These are phyloP conservation scores for Stigmatopora nigra DNA, from an alignment of 2,113 vertebrate species.

Conservation along the genomic window DNA sequence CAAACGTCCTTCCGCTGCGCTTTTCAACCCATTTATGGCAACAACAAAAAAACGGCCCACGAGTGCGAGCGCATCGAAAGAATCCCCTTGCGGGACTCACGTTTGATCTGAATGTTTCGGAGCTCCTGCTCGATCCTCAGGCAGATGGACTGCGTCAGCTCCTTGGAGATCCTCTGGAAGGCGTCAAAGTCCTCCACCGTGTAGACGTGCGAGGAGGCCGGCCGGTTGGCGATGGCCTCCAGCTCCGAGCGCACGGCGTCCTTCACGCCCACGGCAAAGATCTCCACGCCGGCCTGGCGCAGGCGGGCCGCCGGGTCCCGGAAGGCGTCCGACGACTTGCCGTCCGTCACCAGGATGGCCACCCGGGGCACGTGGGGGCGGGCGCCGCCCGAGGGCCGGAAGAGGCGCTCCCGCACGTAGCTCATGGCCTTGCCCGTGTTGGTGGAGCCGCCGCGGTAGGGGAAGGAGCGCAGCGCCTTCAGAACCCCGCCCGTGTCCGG, in stretches of 20 bases:
- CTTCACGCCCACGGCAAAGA: constrained; percentile 96
- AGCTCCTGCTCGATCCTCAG: constrained; percentile 92
- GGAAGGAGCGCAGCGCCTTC: constrained; percentile 85
- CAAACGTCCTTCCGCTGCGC: too few species aligned
- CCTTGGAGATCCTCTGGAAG: constrained; percentile 93
- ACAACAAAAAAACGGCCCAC: too few species aligned
- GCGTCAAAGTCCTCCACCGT: constrained; percentile 98
- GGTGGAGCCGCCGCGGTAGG: constrained; percentile 94
- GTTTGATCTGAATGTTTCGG: constrained; percentile 77
- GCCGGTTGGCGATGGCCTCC: constrained; percentile 87
- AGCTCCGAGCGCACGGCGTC: constrained; percentile 90
- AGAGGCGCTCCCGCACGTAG: constrained; percentile 88
- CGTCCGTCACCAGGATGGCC: constrained; percentile 95
- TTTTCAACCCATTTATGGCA: too few species aligned
- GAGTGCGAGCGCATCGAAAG: too few species aligned
- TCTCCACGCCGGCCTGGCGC: constrained; percentile 84
- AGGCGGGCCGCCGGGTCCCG: constrained; percentile 83
- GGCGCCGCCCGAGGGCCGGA: constrained; percentile 78
- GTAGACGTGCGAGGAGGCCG: constrained; percentile 87
- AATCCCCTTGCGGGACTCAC: constrained; percentile 66
- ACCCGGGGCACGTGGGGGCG: constrained; percentile 85
- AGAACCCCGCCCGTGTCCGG: constrained; percentile 78
- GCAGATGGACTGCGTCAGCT: constrained; percentile 93
- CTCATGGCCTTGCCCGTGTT: constrained; percentile 97
- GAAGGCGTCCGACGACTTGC: constrained; percentile 97